These are phyloP conservation scores for Trichonephila inaurata DNA, from an alignment of 1,140 invertebrate species.

Conservation along the genomic window DNA sequence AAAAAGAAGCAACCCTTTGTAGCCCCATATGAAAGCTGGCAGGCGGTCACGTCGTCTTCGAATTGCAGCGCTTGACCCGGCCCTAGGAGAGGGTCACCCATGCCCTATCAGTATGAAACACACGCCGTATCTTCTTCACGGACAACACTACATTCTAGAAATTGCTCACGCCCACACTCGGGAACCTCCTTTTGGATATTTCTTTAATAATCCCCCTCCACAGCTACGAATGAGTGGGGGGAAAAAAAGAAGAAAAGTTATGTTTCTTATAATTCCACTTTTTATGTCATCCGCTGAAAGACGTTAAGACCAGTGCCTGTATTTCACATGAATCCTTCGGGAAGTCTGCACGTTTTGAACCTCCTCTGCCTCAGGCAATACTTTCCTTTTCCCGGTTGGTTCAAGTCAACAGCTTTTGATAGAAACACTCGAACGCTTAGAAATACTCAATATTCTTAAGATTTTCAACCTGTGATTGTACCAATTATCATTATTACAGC, in stretches of 20 bases:
- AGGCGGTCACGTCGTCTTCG: slow-evolving; percentile 61
- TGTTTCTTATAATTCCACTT: slow-evolving; percentile 6
- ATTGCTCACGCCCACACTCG: slow-evolving; percentile 57
- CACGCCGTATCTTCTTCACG: slow-evolving; percentile 49
- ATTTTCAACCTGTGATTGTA: no score
- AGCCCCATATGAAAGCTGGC: not conserved
- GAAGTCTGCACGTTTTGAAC: not conserved
- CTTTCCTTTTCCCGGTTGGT: not conserved
- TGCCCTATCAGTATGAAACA: slow-evolving; percentile 54
- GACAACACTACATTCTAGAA: slow-evolving; percentile 43
- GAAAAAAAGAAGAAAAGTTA: not conserved
- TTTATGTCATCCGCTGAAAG: slow-evolving; percentile 22
- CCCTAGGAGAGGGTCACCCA: slow-evolving; percentile 36
- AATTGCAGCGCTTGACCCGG: slow-evolving; percentile 55
- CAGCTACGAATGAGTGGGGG: not conserved
- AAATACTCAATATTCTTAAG: not conserved
- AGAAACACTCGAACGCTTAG: not conserved
- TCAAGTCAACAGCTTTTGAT: not conserved
- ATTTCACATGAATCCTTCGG: not conserved
- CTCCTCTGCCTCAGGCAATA: not conserved
- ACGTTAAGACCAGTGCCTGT: not conserved
- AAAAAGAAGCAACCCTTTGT: slow-evolving; percentile 40
- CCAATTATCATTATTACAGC: no score
- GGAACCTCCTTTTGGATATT: not conserved
- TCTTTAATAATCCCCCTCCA: not conserved